These are phyloP conservation scores for Muscina levida DNA, from an alignment of 2,888 invertebrate genomes.

Conservation along the genomic window DNA sequence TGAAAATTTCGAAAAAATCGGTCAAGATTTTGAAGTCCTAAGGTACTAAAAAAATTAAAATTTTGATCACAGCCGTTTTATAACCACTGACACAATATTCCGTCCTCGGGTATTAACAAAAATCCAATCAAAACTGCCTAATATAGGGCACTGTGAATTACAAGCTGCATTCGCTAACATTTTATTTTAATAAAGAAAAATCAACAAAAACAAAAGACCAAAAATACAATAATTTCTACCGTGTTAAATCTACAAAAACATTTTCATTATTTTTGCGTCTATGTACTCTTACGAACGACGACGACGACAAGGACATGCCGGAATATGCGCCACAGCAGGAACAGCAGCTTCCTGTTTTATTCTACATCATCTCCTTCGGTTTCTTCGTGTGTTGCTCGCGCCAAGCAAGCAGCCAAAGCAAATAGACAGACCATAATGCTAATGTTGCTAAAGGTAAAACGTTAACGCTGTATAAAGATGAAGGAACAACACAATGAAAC, in stretches of 20 bases:
- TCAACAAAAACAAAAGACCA: conserved; percentile 29
- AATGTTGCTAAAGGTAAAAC: conserved; percentile 31
- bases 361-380: too few relatives aligned
- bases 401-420: neutral
- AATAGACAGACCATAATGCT: conserved; percentile 9
- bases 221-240: conserved; percentile 40
- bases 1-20: too few relatives aligned
- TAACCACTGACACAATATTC: too few relatives aligned
- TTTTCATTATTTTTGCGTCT: conserved; percentile 13
- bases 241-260: conserved; percentile 5
- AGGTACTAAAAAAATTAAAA: too few relatives aligned
- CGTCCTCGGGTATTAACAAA: too few relatives aligned
- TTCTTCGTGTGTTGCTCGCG: neutral
- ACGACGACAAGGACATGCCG: neutral
- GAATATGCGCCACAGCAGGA: too few relatives aligned
- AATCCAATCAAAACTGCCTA: too few relatives aligned
- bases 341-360: neutral
- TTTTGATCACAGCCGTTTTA: too few relatives aligned
- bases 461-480: neutral
- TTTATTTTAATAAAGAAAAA: conserved; percentile 51
- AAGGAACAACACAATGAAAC: neutral
- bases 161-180: too few relatives aligned
- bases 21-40: too few relatives aligned
- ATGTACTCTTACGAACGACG: too few relatives aligned
- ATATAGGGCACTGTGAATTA: too few relatives aligned